Conservation (phyloP, 2,113 vertebrate genomes). For the Semnornis frantzii region DNA sequence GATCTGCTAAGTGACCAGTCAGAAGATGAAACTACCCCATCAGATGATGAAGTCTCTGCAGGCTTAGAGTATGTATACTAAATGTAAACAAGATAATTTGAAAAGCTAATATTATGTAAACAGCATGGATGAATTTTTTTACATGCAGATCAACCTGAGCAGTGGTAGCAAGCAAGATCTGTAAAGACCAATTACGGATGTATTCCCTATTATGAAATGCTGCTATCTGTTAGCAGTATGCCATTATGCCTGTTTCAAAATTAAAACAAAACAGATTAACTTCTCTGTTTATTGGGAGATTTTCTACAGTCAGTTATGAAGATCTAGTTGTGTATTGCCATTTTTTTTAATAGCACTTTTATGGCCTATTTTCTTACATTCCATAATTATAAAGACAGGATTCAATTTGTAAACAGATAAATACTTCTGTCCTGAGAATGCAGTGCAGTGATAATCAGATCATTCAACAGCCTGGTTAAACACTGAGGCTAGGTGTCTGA, state of each 20-base stretch:
- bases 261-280: not conserved
- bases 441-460: not conserved
- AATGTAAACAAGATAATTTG: not conserved
- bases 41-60: conserved; percentile 78
- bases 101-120: not conserved
- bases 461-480: not conserved
- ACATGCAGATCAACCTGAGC: not conserved
- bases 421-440: not conserved
- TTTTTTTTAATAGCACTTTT: not conserved
- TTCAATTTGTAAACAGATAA: not conserved
- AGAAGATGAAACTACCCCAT: conserved; percentile 79
- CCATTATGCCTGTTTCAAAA: not conserved
- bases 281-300: not conserved
- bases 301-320: not conserved
- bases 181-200: not conserved
- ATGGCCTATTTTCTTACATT: not conserved
- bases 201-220: not conserved
- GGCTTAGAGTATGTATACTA: conserved; percentile 74
- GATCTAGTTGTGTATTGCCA: not conserved
- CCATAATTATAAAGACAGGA: not conserved
- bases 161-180: not conserved
- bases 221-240: not conserved
- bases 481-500: not conserved
- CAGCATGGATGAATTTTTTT: not conserved
- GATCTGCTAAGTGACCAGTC: conserved; percentile 84